phyloP scores from a whole-genome alignment of 2,797 vertebrate genomes.

The Anabacerthia variegaticeps region DNA sequence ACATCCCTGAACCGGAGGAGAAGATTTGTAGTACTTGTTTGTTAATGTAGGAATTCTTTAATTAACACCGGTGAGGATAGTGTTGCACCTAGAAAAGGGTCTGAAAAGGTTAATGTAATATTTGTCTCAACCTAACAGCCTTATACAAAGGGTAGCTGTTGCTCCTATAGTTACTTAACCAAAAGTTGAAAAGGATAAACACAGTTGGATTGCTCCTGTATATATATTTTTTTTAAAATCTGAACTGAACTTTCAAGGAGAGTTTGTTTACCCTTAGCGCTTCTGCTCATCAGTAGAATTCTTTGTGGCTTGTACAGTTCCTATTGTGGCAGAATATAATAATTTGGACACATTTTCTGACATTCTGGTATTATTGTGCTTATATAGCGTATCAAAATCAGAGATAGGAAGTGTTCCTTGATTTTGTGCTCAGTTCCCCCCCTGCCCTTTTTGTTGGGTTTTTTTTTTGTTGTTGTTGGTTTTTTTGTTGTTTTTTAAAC shows the following conservation, averaged over 20 bases:
- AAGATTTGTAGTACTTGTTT: not conserved
- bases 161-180: not conserved
- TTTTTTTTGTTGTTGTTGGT: too few relatives aligned
- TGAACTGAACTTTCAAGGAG: conserved; percentile 2
- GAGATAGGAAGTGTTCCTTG: conserved; percentile 15
- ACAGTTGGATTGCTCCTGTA: not conserved
- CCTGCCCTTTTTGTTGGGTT: not conserved
- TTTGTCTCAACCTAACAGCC: not conserved
- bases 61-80: not conserved
- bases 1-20: not conserved
- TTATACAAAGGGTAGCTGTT: not conserved
- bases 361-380: conserved; percentile 11
- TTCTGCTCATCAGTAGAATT: conserved; percentile 6
- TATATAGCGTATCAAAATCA: not conserved
- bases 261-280: conserved; percentile 14
- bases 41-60: not conserved
- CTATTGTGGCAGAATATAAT: not conserved
- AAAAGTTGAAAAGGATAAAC: not conserved
- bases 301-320: not conserved
- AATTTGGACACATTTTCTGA: not conserved
- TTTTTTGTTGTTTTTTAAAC: not conserved
- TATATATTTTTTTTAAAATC: not conserved
- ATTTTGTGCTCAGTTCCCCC: not conserved
- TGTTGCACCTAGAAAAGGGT: not conserved
- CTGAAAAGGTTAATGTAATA: not conserved